These are phyloP conservation scores for Paramuricea clavata DNA, from an alignment of 92 coral and sea anemone species.

Conservation along the genomic window DNA sequence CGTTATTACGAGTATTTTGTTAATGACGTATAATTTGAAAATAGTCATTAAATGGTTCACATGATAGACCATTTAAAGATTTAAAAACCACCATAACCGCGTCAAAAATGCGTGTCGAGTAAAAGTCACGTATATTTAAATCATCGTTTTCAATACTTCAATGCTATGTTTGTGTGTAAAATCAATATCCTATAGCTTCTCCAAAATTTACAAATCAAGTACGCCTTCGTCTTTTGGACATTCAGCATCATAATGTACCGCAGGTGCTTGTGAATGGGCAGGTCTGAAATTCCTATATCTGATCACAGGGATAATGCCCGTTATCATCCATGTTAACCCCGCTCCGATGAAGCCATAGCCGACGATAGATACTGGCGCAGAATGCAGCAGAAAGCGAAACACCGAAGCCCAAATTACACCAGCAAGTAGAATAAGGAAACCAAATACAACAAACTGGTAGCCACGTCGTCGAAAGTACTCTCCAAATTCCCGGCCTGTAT, in stretches of 20 bases:
- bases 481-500: conserved; percentile 87
- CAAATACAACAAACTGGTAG: conserved; percentile 70
- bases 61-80: too few species aligned
- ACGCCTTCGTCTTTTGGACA: conserved; percentile 43
- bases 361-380: neutral
- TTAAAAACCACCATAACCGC: too few species aligned
- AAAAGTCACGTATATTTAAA: too few species aligned
- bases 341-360: conserved; percentile 66
- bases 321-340: conserved; percentile 62
- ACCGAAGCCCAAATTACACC: conserved; percentile 71
- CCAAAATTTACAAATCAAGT: conserved; percentile 38
- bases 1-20: too few species aligned
- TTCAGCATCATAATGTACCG: conserved; percentile 30
- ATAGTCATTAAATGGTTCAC: too few species aligned
- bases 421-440: conserved; percentile 64
- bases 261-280: conserved; percentile 20
- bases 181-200: too few species aligned
- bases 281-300: conserved; percentile 68
- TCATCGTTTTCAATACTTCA: too few species aligned
- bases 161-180: too few species aligned
- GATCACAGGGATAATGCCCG: conserved; percentile 75
- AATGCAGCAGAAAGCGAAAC: conserved; percentile 66
- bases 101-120: too few species aligned
- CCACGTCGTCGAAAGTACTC: conserved; percentile 91
- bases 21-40: too few species aligned